Percentiles rank a stretch among this genome's conserved stretches.
These are phyloP conservation scores for Mactra quadrangularis DNA, from an alignment of 1,140 invertebrate species.

Conservation along the genomic window DNA sequence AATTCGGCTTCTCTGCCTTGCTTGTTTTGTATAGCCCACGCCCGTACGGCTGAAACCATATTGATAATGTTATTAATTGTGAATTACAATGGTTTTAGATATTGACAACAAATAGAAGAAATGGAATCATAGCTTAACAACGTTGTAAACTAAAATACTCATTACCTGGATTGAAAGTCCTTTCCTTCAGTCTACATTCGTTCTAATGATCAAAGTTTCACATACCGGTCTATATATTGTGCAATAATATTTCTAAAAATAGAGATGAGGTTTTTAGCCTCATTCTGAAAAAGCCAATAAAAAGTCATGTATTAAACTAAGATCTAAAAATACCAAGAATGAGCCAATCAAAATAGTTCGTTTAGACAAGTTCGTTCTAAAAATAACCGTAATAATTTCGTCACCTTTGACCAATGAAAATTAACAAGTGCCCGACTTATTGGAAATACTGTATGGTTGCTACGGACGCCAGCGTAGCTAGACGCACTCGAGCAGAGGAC, in stretches of 20 bases:
- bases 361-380: slow-evolving; percentile 24
- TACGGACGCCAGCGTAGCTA: no score
- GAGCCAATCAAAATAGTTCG: slow-evolving; percentile 20
- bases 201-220: slow-evolving; percentile 55
- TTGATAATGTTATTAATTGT: not conserved
- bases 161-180: slow-evolving; percentile 60
- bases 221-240: slow-evolving; percentile 41
- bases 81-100: not conserved
- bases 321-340: slow-evolving; percentile 21
- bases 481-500: no score
- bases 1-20: slow-evolving; percentile 49
- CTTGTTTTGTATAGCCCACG: slow-evolving; percentile 17
- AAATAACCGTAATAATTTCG: slow-evolving; percentile 27
- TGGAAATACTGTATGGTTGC: no score
- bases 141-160: slow-evolving; percentile 1
- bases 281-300: slow-evolving; percentile 12
- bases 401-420: slow-evolving; percentile 43
- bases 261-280: slow-evolving; percentile 12
- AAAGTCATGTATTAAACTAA: not conserved
- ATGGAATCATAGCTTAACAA: not conserved
- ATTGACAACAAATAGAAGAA: not conserved
- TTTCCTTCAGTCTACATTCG: slow-evolving; percentile 52
- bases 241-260: slow-evolving; percentile 53
- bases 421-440: not conserved
- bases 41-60: slow-evolving; percentile 56